These are phyloP conservation scores for Drosophila merina DNA, from an alignment of 2,888 invertebrate genomes.

Conservation along the genomic window DNA sequence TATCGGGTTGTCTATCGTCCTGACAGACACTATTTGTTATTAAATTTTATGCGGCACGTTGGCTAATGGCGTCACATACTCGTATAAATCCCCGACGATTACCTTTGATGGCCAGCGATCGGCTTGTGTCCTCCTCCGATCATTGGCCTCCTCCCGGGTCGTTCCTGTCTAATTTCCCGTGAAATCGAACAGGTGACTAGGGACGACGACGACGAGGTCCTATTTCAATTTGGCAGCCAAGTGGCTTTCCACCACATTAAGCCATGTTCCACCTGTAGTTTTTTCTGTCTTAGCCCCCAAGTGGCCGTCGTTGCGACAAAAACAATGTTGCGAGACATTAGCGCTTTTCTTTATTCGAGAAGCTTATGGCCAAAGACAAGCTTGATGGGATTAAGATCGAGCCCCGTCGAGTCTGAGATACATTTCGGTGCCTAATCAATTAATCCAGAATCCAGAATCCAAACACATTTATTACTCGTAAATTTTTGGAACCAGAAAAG, in stretches of 20 bases:
- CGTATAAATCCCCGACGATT: too few relatives aligned
- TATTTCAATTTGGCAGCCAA: slow-evolving; percentile 47
- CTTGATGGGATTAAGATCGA: not conserved
- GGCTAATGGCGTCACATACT: slow-evolving; percentile 46
- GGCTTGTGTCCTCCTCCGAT: slow-evolving; percentile 13
- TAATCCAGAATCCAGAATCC: not conserved
- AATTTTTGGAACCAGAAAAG: not conserved
- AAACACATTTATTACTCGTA: too few relatives aligned
- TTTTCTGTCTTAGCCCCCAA: not conserved
- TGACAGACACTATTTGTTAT: slow-evolving; percentile 65
- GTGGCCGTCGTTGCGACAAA: slow-evolving; percentile 5
- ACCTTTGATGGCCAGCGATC: too few relatives aligned
- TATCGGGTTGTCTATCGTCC: slow-evolving; percentile 12
- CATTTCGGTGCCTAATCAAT: not conserved
- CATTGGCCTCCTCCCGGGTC: slow-evolving; percentile 4
- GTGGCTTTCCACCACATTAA: slow-evolving; percentile 56
- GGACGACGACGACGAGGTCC: too few relatives aligned
- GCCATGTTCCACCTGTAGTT: slow-evolving; percentile 15
- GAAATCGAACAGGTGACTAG: slow-evolving; percentile 21
- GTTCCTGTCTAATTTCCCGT: slow-evolving; percentile 27
- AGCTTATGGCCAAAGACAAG: not conserved
- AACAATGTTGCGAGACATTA: slow-evolving; percentile 16
- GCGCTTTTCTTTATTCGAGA: not conserved
- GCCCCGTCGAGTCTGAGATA: not conserved
- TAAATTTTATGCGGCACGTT: slow-evolving; percentile 40